Evolutionary conservation across 2,888 invertebrate species (phyloP), one percentile per base, ranked within the genome.

Genomic region (Conchocele bisecta): DNA sequence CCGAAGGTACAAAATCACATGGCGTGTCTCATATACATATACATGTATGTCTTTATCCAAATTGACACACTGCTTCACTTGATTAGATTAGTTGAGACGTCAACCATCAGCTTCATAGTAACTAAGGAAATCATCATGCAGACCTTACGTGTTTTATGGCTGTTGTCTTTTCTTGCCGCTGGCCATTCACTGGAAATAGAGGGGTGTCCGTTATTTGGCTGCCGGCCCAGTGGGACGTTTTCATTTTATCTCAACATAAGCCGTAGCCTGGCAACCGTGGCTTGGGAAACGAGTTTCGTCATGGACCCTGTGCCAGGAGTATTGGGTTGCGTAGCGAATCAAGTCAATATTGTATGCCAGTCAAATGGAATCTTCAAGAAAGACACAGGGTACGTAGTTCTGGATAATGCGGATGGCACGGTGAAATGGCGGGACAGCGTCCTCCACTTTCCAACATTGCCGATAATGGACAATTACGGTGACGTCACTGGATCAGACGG

Each of bases 401-500:
- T 85, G 11, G 69, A 75, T 35, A 70, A 65, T 0, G 58, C 53
- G 7, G 82, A 64, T 15, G 86, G 86, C 15, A 78, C 69, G 0
- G 33, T 76, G 5, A 20, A 58, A 26, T 86, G 86, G 86, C 69
- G 76, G 11, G 79, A 77, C 24, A 60, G 50, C 7, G 68, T 77
- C 17, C 71, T 85, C 22, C 54, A 67, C 6, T 58, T 64, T 13
- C 85, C 86, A 0, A 73, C 82, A 2, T 73, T 86, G 6, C 85
- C 86, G 0, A 57, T 86, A 11, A 73, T 86, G 70, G 84, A 85
- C 50, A 75, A 83, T 31, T 77, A 75, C 28, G 86, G 86, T 33
- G 83, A 83, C 61, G 68, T 83, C 51, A 85, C 85, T 17, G 86
- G 86, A 11, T 79, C 82, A 5, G 84, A 86, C 46, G 82, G 82